These are phyloP conservation scores for Halocaridina rubra DNA, from an alignment of 2,888 invertebrate species.

Conservation along the genomic window DNA sequence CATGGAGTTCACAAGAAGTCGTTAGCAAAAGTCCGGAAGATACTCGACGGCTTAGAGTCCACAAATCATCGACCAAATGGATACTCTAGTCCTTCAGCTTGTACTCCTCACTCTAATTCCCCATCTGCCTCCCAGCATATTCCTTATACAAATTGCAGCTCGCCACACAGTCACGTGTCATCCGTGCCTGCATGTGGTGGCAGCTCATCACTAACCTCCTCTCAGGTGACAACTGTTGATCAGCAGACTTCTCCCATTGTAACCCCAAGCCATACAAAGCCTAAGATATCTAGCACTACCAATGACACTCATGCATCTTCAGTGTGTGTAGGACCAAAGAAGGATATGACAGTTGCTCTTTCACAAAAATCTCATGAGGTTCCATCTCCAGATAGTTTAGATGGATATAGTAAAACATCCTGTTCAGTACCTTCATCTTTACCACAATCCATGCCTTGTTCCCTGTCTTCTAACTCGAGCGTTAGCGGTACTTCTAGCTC, in stretches of 20 bases:
- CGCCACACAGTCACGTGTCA: background rate
- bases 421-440: background rate
- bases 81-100: constrained; percentile 32
- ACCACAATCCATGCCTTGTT: background rate
- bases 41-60: constrained; percentile 73
- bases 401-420: background rate
- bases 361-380: background rate
- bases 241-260: background rate
- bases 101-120: background rate
- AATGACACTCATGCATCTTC: background rate
- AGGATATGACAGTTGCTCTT: no score
- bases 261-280: background rate
- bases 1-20: constrained; percentile 71
- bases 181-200: background rate
- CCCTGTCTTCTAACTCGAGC: background rate
- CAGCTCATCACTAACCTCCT: background rate
- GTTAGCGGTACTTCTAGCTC: background rate
- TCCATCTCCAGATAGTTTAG: background rate
- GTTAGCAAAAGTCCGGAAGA: constrained; percentile 73
- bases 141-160: background rate
- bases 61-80: constrained; percentile 34
- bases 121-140: background rate
- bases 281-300: background rate
- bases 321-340: background rate
- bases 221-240: background rate